Conservation (phyloP, 1,140 invertebrate genomes). For the Aphelinus certus region DNA sequence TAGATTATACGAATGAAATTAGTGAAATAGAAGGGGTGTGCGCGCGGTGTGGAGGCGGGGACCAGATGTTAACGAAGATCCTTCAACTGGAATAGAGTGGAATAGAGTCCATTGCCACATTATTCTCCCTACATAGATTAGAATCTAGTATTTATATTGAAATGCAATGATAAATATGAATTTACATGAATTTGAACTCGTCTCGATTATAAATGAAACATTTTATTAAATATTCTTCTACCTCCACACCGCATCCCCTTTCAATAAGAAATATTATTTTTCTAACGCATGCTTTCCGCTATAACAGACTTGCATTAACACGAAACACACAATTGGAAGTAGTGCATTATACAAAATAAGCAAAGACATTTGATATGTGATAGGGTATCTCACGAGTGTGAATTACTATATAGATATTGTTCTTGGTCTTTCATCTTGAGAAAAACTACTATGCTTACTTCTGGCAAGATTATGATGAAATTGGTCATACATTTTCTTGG, state of each 20-base stretch:
- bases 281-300: constrained; percentile 53
- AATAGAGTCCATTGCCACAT: constrained; percentile 18
- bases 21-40: constrained; percentile 21
- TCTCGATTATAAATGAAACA: not conserved
- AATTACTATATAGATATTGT: no score
- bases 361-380: no score
- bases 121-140: not conserved
- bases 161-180: no score
- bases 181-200: no score
- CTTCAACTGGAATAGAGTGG: no score
- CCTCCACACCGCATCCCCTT: constrained; percentile 54
- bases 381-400: no score
- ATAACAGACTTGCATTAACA: not conserved
- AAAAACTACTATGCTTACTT: no score
- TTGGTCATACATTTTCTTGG: no score
- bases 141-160: no score
- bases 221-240: constrained; percentile 42
- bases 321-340: not conserved
- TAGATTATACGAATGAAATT: no score
- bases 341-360: not conserved
- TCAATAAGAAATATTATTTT: constrained; percentile 56
- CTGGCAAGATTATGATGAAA: no score
- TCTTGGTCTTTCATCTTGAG: no score
- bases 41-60: constrained; percentile 60
- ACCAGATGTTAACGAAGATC: constrained; percentile 38